phyloP scores from a whole-genome alignment of 2,888 invertebrate species.

The Archips xylosteana region DNA sequence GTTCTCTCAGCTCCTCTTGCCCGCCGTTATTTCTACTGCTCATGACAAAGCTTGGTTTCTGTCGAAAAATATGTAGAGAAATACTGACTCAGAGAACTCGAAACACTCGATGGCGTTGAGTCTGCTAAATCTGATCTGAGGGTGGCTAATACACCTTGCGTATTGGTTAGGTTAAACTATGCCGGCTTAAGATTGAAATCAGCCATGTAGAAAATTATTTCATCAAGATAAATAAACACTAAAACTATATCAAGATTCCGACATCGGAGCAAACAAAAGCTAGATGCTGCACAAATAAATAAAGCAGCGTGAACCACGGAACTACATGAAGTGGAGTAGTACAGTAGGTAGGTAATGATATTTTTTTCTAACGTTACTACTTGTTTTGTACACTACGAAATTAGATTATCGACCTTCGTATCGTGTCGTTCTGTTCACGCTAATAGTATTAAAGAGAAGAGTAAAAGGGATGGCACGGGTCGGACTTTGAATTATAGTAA shows the following conservation, averaged over 20 bases:
- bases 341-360: too few relatives aligned
- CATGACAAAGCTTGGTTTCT: conserved; percentile 12
- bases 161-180: background rate
- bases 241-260: background rate
- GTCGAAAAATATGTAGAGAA: background rate
- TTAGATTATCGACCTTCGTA: too few relatives aligned
- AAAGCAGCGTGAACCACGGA: background rate
- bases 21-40: conserved; percentile 24
- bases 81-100: background rate
- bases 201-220: background rate
- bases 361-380: too few relatives aligned
- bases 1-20: conserved; percentile 16
- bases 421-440: too few relatives aligned
- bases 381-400: too few relatives aligned
- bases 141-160: background rate
- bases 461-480: too few relatives aligned
- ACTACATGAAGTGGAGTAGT: too few relatives aligned
- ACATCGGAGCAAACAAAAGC: background rate
- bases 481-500: too few relatives aligned
- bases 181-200: background rate
- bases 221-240: background rate
- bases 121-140: background rate
- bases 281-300: background rate
- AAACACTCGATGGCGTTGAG: background rate
- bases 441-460: too few relatives aligned